Conservation (phyloP, 2,888 invertebrate genomes). For the Tanypteryx hageni region DNA sequence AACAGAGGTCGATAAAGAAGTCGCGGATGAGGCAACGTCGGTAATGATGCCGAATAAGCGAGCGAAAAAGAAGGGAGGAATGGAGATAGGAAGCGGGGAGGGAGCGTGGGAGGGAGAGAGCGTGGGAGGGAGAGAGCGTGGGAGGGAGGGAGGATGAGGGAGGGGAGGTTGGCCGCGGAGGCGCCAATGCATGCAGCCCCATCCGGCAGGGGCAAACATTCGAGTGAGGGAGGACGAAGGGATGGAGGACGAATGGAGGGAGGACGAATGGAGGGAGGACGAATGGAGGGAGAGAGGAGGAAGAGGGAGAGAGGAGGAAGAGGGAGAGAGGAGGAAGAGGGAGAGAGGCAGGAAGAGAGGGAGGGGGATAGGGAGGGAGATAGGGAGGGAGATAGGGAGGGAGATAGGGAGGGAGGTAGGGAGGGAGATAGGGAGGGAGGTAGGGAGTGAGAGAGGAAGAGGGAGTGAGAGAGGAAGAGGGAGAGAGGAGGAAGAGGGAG, state of each 20-base stretch:
- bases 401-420: neutral
- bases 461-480: too few species aligned
- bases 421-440: neutral
- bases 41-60: constrained; percentile 46
- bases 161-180: neutral
- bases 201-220: neutral
- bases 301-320: too few species aligned
- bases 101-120: neutral
- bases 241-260: too few species aligned
- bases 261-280: too few species aligned
- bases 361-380: neutral
- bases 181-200: neutral
- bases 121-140: neutral
- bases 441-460: neutral
- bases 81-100: neutral
- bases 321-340: too few species aligned
- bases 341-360: neutral
- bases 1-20: constrained; percentile 21
- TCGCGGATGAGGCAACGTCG: neutral
- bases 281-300: too few species aligned
- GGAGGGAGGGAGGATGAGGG: neutral
- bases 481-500: too few species aligned
- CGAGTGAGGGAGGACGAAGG: too few species aligned
- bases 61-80: neutral
- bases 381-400: neutral